Evolutionary conservation across 1,140 invertebrate genomes (phyloP).

Genomic region (Adelges cooleyi): DNA sequence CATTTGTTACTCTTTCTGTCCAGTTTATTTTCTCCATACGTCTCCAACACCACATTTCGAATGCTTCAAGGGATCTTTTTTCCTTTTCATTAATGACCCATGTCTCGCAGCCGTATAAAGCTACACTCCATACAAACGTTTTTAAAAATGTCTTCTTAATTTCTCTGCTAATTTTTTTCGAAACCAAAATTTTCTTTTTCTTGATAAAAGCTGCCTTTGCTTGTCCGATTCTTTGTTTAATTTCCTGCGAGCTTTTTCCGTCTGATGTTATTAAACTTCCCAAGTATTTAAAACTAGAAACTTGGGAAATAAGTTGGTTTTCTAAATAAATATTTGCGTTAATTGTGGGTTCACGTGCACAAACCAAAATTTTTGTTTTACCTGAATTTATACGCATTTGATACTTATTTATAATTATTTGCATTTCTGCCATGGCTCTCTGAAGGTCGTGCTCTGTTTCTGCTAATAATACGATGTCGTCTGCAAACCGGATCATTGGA

Average conservation of each 20-base stretch:
- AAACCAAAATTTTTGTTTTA: too few relatives aligned
- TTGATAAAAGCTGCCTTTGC: constrained; percentile 1
- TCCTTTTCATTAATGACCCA: not conserved
- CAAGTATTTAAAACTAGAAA: constrained; percentile 1
- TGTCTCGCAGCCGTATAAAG: not conserved
- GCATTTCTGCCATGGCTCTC: too few relatives aligned
- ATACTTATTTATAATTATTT: too few relatives aligned
- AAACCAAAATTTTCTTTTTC: not conserved
- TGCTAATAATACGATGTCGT: too few relatives aligned
- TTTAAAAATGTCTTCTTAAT: constrained; percentile 1
- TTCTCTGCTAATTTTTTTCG: not conserved
- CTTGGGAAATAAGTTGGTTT: too few relatives aligned
- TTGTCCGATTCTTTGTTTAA: constrained; percentile 1
- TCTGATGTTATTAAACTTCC: not conserved
- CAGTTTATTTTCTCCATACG: constrained; percentile 3
- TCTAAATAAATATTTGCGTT: too few relatives aligned
- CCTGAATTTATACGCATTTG: too few relatives aligned
- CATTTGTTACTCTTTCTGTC: constrained; percentile 11
- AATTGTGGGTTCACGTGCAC: too few relatives aligned
- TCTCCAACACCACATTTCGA: constrained; percentile 20
- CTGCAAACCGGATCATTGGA: too few relatives aligned
- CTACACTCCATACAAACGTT: not conserved
- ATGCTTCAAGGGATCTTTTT: not conserved
- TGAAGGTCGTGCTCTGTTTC: too few relatives aligned
- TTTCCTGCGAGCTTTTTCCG: constrained; percentile 1